Evolutionary conservation across 2,113 vertebrate genomes (phyloP).

Genomic region (Merops nubicus): DNA sequence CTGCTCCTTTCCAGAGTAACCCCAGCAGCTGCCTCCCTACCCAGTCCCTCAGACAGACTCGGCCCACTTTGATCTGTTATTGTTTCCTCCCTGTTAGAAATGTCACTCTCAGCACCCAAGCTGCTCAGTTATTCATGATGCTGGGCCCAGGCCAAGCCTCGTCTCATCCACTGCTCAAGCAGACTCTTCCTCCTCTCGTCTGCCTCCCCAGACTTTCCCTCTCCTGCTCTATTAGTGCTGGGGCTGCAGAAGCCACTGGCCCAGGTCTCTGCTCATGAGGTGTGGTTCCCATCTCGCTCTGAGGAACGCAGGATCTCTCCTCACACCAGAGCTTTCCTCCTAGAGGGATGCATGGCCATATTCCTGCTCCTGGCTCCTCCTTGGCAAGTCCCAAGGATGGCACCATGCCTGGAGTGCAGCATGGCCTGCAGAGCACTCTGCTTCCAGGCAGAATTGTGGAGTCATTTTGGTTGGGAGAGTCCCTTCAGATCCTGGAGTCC

Average conservation of each 20-base stretch:
- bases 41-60: background rate
- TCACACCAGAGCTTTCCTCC: background rate
- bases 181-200: background rate
- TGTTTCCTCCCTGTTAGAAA: background rate
- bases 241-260: background rate
- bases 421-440: rapidly evolving
- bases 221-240: rapidly evolving
- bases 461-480: too few species aligned
- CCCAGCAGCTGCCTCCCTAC: background rate
- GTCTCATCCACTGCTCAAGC: background rate
- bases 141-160: background rate
- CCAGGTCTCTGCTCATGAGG: background rate
- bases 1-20: background rate
- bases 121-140: background rate
- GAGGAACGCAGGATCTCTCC: background rate
- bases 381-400: rapidly evolving
- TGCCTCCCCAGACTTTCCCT: background rate
- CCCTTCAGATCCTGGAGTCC: too few species aligned
- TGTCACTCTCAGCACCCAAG: background rate
- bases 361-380: background rate
- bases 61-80: background rate
- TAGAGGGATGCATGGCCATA: rapidly evolving
- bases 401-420: background rate
- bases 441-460: background rate
- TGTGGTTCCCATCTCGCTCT: rapidly evolving